Evolutionary conservation across 2,888 invertebrate species (phyloP).

Genomic region (Aleiodes alternator): DNA sequence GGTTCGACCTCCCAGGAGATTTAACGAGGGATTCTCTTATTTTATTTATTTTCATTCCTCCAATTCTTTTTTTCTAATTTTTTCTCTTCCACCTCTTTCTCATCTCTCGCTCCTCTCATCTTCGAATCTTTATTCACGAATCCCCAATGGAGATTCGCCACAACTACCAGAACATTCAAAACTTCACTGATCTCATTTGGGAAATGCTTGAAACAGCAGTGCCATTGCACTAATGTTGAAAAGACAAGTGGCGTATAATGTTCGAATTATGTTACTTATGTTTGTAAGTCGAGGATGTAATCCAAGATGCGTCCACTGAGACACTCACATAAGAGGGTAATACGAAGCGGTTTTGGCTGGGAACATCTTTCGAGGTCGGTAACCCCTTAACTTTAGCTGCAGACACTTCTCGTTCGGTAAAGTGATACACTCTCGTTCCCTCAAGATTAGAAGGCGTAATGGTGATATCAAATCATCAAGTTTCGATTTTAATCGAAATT

Average conservation of each 20-base stretch:
- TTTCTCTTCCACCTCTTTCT: not conserved
- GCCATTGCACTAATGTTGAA: not conserved
- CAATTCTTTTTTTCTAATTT: slow-evolving; percentile 47
- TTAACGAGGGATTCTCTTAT: slow-evolving; percentile 60
- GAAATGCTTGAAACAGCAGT: slow-evolving; percentile 1
- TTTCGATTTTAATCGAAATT: no score
- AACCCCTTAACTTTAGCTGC: not conserved
- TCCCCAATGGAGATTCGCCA: slow-evolving; percentile 44
- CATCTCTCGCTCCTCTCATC: slow-evolving; percentile 18
- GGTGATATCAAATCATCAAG: no score
- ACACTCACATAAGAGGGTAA: slow-evolving; percentile 54
- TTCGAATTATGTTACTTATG: slow-evolving; percentile 62
- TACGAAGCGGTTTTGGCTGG: slow-evolving; percentile 44
- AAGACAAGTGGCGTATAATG: slow-evolving; percentile 61
- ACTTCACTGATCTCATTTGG: not conserved
- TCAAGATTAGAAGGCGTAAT: not conserved
- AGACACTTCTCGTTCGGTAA: slow-evolving; percentile 3
- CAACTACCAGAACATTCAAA: slow-evolving; percentile 2
- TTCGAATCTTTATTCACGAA: slow-evolving; percentile 43
- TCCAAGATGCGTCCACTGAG: slow-evolving; percentile 42
- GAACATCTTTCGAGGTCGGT: slow-evolving; percentile 18
- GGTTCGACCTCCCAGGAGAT: slow-evolving; percentile 65
- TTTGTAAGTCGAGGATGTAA: slow-evolving; percentile 55
- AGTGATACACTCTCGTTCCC: slow-evolving; percentile 17
- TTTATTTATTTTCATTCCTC: slow-evolving; percentile 51